Base-by-base conservation (phyloP, 2,888 invertebrate genomes). In the Pammene aurita region DNA sequence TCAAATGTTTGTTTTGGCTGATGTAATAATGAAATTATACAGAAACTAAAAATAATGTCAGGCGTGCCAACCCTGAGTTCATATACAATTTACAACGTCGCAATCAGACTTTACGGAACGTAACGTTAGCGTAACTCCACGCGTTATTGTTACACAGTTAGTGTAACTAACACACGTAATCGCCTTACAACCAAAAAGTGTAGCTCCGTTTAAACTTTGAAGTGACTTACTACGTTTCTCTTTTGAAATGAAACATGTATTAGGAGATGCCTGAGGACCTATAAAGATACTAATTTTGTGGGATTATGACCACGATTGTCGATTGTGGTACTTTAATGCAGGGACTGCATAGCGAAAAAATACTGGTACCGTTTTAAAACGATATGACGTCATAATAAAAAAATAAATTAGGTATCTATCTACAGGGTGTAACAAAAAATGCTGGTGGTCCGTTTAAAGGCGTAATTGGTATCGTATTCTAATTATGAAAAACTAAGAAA, bases 61-160 rank as follows among this genome's bases (percentile, higher is more conserved):
- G n/a, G 35, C 7, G 57, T 16, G 46, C 7, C 63, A 68, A 58
- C 68, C 68, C 63, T 68, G 44, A 7, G n/a, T 35, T 13, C 52
- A 14, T 50, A 16, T 56, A 68, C 68, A 52, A 68, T 64, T 68
- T 68, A 68, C 63, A 64, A 52, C 68, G 13, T 64, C 52, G 68
- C 68, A 68, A 68, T 68, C 68, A 58, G 68, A 58, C 68, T 63
- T 67, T 64, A 68, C 63, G 58, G 52, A 38, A 68, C 67, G 63
- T 67, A 63, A 57, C 67, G 54, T n/a, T 42, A 38, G 9, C 44
- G 52, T 26, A 57, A 64, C 63, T 63, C 52, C 41, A 18, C 66
- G 52, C 63, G 56, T 68, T 68, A 68, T 63, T 58, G 63, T 68
- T 57, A 63, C 35, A 16, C 63, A 56, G 68, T 64, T 67, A 63